A percentile compares a stretch with the other conserved stretches of the same genome.
Evolutionary conservation across 2,888 invertebrate genomes (phyloP).

Genomic region (Drosophila incognita): DNA sequence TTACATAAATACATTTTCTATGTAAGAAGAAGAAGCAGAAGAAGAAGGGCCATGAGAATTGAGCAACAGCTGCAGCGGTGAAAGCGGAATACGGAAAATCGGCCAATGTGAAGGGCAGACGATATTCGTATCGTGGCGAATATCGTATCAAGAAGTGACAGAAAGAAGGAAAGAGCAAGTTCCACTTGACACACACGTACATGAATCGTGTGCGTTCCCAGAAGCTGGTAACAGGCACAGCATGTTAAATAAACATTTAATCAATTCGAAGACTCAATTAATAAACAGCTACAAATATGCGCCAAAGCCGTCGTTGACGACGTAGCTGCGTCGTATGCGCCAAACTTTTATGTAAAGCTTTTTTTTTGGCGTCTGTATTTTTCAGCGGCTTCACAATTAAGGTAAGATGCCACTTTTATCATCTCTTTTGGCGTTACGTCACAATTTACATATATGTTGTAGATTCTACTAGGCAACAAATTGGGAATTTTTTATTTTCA

Average conservation of each 20-base stretch:
- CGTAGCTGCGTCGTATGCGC: conserved; percentile 1
- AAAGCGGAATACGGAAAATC: conserved; percentile 17
- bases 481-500: not conserved
- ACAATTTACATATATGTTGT: not conserved
- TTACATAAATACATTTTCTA: not conserved
- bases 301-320: conserved; percentile 14
- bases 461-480: not conserved
- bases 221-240: conserved; percentile 46
- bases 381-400: conserved; percentile 9
- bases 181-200: conserved; percentile 1
- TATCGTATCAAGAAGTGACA: not conserved
- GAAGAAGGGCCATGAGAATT: not conserved
- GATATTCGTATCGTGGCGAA: conserved; percentile 4
- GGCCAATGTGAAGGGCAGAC: conserved; percentile 62
- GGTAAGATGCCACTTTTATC: not conserved
- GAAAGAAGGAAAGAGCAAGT: conserved; percentile 18
- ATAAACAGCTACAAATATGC: conserved; percentile 27
- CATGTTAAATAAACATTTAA: conserved; percentile 67
- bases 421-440: conserved; percentile 3
- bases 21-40: not conserved
- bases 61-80: conserved; percentile 2
- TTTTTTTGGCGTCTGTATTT: conserved; percentile 5
- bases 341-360: conserved; percentile 20
- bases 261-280: conserved; percentile 60
- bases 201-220: conserved; percentile 9